Base-by-base conservation (phyloP, 1,140 invertebrate genomes). In the Drosophila eugracilis region DNA sequence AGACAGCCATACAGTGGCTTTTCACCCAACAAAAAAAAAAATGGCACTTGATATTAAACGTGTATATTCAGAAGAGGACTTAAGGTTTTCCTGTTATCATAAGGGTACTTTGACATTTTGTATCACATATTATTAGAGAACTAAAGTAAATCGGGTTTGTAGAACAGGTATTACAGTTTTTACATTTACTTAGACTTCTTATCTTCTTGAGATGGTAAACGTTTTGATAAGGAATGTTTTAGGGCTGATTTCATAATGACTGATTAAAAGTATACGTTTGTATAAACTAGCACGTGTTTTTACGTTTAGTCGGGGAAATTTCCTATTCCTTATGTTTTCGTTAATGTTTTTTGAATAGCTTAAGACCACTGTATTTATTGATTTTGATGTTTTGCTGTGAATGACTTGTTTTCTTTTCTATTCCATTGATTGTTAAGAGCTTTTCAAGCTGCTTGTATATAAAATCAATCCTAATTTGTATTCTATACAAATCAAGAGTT, bases 401-500 rank as follows among this genome's bases (percentile, higher is more conserved):
- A 54, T 32, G 36, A 6, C n/a, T 62, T 59, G 14, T 22, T 28
- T 28, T 19, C 14, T 19, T n/a, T 44, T 36, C 12, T 17, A 7
- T 19, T 5, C 26, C 44, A 28, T 48, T 62, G 55, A 65, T 22
- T 39, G 14, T 21, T 7, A 26, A 34, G 17, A 63, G 24, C 30
- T 60, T 32, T 48, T 42, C 5, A n/a, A 37, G 22, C 19, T 41
- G 42, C 65, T 36, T 62, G 37, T 54, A 14, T 24, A 44, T 62
- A 28, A 63, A 45, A 65, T 65, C 30, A 41, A 62, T 65, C 57
- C 42, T 63, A 62, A 62, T 65, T 65, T 65, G 41, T 62, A 65
- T 63, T 62, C 60, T 41, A 63, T 21, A 44, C 53, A 44, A 36
- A 34, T n/a, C 12, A 44, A 44, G 21, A 45, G 42, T 7, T 28